Base-by-base conservation (phyloP, 1,140 invertebrate genomes). In the Zaprionus taronus region DNA sequence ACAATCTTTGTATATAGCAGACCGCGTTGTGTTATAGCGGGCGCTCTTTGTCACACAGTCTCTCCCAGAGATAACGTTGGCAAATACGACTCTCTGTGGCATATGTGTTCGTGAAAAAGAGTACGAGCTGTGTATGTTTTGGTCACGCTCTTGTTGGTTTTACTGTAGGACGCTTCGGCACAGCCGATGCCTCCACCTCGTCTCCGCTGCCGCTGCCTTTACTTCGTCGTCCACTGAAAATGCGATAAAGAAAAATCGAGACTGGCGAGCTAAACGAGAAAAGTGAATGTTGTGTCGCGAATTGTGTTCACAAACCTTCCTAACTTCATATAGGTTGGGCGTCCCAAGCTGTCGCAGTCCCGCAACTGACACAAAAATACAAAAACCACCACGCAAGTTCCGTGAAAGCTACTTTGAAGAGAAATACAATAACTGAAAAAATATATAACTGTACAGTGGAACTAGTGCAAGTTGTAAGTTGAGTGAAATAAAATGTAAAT, bases 241-340 rank as follows among this genome's bases (percentile, higher is more conserved):
- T 77, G 83, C 80, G 91, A 92, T 92, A 92, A 92, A 91, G 91
- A 92, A 91, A 90, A 92, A 84, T 83, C 81, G 77, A 81, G 80
- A 80, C 63, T 58, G 60, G 55, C 72, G 41, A 61, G 63, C 77
- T 57, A 90, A 80, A 75, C 82, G 66, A 81, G 89, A 91, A 92
- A 92, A 92, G 91, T 92, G 84, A 92, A 90, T 87, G 91, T 86
- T 84, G 80, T 89, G 77, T 82, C 72, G 72, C 81, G 60, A 69
- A 80, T 87, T 79, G 55, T 79, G 73, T 79, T 92, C 91, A 92
- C 72, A 92, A 92, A 80, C 80, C 83, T 83, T 90, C 89, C 87
- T 79, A 91, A 90, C 79, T 74, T 91, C 80, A 79, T 44, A 91
- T 83, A 80, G 83, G 79, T 81, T 71, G 91, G 91, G 60, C 67